Percentiles rank a stretch among this genome's conserved stretches.
phyloP scores from a whole-genome alignment of 1,140 invertebrate genomes.

The Parapsyche elsis region DNA sequence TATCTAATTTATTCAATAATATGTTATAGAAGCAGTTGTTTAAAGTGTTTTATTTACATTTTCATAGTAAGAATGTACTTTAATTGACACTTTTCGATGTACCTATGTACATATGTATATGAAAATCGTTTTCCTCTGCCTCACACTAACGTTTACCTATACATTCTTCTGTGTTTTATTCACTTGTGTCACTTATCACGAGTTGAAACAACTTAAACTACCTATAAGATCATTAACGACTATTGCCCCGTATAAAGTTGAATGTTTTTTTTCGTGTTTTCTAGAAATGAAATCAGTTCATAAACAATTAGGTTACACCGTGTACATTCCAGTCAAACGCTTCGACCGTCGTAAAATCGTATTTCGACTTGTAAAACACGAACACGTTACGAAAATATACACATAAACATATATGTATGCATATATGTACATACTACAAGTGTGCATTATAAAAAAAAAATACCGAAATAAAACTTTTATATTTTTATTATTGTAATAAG shows the following conservation, averaged over 20 bases:
- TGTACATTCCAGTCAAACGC: slow-evolving; percentile 28
- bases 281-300: slow-evolving; percentile 25
- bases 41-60: no score
- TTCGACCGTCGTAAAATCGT: slow-evolving; percentile 30
- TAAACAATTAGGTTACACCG: slow-evolving; percentile 38
- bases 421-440: not conserved
- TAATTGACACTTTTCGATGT: no score
- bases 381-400: slow-evolving; percentile 37
- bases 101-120: no score
- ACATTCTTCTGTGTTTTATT: no score
- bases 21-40: no score
- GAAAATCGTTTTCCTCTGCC: no score
- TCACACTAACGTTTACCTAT: no score
- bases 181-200: no score
- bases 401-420: no score
- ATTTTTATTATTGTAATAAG: slow-evolving; percentile 18
- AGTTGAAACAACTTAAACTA: not conserved
- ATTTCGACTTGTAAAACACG: slow-evolving; percentile 39
- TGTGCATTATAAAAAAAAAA: slow-evolving; percentile 9
- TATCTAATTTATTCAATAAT: no score
- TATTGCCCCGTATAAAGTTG: slow-evolving; percentile 23
- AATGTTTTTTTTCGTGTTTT: not conserved
- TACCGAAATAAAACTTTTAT: slow-evolving; percentile 19
- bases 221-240: slow-evolving; percentile 6
- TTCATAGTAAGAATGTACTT: no score